Evolutionary conservation across 2,113 vertebrate species (phyloP).

Genomic region (Camelus bactrianus): DNA sequence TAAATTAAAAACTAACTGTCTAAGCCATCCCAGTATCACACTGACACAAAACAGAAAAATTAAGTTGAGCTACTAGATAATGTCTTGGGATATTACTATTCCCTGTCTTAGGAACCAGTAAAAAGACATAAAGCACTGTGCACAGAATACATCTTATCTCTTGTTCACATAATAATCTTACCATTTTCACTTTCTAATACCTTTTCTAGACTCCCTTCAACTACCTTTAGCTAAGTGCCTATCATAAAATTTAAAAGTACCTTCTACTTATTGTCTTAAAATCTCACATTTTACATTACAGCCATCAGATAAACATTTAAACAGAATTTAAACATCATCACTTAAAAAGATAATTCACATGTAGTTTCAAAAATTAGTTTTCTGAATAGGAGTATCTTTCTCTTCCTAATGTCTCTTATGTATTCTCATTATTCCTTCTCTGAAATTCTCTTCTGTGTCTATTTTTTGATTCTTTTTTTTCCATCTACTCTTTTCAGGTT

Average conservation of each 20-base stretch:
- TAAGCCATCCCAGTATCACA: constrained; percentile 17
- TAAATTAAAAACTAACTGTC: constrained; percentile 62
- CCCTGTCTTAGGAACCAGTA: constrained; percentile 21
- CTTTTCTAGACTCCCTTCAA: constrained; percentile 43
- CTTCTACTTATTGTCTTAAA: constrained; percentile 54
- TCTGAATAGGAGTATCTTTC: not conserved
- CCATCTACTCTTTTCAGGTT: constrained; percentile 33
- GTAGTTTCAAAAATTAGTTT: constrained; percentile 23
- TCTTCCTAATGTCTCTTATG: not conserved
- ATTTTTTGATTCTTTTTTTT: constrained; percentile 25
- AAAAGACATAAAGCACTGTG: not conserved
- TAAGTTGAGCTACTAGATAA: constrained; percentile 45
- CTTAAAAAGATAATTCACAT: constrained; percentile 36
- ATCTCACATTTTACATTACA: constrained; percentile 29
- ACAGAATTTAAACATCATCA: constrained; percentile 9
- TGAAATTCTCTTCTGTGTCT: constrained; percentile 47
- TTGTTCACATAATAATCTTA: constrained; percentile 48
- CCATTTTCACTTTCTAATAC: constrained; percentile 55
- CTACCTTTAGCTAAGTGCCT: constrained; percentile 39
- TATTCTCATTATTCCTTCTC: constrained; percentile 38
- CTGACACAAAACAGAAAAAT: constrained; percentile 48
- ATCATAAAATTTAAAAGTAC: constrained; percentile 54
- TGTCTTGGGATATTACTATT: constrained; percentile 2
- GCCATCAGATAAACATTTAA: constrained; percentile 18
- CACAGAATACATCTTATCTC: not conserved